Conservation (phyloP, 2,888 invertebrate genomes). For the Craniophora ligustri region DNA sequence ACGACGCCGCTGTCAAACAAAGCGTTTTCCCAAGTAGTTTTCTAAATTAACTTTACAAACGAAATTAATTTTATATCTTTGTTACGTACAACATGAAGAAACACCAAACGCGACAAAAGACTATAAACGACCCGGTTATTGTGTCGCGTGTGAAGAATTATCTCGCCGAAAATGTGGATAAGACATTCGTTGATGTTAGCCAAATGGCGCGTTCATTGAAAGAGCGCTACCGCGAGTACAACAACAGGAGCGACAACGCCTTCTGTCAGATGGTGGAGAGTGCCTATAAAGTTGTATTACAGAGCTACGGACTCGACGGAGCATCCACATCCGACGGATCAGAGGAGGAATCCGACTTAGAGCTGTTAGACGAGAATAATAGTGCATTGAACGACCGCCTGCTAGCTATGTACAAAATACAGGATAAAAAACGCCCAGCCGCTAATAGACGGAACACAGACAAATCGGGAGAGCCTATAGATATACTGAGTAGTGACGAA, state of each 20-base stretch:
- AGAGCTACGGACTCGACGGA: conserved; percentile 90
- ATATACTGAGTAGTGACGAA: conserved; percentile 82
- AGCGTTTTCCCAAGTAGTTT: conserved; percentile 62
- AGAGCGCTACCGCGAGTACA: conserved; percentile 92
- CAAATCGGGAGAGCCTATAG: conserved; percentile 82
- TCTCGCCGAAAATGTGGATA: conserved; percentile 93
- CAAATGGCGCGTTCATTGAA: conserved; percentile 95
- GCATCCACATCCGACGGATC: conserved; percentile 89
- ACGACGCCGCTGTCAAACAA: conserved; percentile 77
- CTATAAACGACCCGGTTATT: conserved; percentile 87
- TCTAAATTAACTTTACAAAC: conserved; percentile 42
- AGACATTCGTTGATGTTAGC: conserved; percentile 94
- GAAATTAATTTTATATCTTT: conserved; percentile 22
- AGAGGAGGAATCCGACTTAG: conserved; percentile 90
- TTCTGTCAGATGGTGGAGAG: conserved; percentile 93
- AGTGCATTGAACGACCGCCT: conserved; percentile 91
- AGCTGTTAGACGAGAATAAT: conserved; percentile 94
- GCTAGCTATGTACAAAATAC: conserved; percentile 85
- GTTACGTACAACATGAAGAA: conserved; percentile 79
- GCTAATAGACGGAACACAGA: conserved; percentile 74
- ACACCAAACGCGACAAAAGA: conserved; percentile 83
- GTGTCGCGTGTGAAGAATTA: conserved; percentile 92
- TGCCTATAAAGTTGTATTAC: conserved; percentile 92
- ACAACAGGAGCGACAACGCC: conserved; percentile 93
- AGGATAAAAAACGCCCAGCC: conserved; percentile 82